Evolutionary conservation across 2,888 invertebrate genomes (phyloP), one percentile per base, ranked within the genome.

Genomic region (Troides aeacus): DNA sequence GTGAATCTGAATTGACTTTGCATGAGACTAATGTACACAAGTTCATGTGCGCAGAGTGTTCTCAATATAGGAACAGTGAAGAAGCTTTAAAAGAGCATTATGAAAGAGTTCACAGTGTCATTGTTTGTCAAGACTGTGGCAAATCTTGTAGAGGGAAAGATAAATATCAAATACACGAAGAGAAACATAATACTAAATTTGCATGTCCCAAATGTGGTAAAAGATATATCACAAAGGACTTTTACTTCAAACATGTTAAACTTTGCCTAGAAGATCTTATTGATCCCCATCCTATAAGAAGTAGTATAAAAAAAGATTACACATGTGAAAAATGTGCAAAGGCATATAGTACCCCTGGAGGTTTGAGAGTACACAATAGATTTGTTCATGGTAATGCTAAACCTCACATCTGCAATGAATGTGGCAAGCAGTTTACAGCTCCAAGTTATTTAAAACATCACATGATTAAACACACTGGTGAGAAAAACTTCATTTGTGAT

Each of bases 401-500:
- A 50, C 87, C 86, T 3, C 91, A 92, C 72, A 74, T 84, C 6
- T 92, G 91, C 72, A 77, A 84, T 18, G 79, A 80, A 60, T 92
- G 91, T 72, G 84, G 86, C 1, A 92, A 91, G 71, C 80, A 86
- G 59, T 92, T 92, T 62, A 90, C 90, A n/a, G 91, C 91, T 57
- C 90, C 90, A 0, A 91, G 91, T 72, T 89, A 88, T 70, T 77
- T 91, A 18, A 88, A 85, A 75, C 82, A 81, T 2, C 91, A 91
- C 64, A 86, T 89, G 85, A 76, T 92, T 2, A 92, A 84, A 53
- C 92, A 92, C 66, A 91, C 92, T 0, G 86, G 88, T 1, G 90
- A 88, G 67, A 90, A 85, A 72, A 91, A 90, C 56, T 92, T 88
- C 66, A 80, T 84, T 70, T 92, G 92, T 77, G 79, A 84, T 21